Percentiles rank a stretch among this genome's conserved stretches.
These are phyloP conservation scores for Prolemur simus DNA, from an alignment of 2,113 vertebrate genomes.

Conservation along the genomic window DNA sequence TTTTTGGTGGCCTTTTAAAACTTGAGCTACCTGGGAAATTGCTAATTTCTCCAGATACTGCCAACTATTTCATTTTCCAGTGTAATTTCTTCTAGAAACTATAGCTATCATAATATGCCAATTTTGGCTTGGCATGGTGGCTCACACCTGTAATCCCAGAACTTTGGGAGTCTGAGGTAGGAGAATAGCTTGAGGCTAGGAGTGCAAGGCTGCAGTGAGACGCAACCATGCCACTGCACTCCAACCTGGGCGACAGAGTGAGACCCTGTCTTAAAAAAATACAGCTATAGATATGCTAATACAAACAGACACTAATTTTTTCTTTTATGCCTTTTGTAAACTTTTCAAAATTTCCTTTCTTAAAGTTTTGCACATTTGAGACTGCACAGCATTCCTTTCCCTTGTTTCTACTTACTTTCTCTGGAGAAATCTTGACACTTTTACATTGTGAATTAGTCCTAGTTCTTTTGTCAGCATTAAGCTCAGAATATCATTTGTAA, in stretches of 20 bases:
- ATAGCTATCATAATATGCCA: neutral
- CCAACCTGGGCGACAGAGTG: too few relatives aligned
- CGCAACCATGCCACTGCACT: too few relatives aligned
- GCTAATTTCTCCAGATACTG: neutral
- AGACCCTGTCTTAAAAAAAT: too few relatives aligned
- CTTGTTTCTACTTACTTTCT: neutral
- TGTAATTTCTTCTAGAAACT: constrained; percentile 27
- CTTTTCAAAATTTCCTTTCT: constrained; percentile 28
- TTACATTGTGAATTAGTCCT: constrained; percentile 13
- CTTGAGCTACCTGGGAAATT: neutral
- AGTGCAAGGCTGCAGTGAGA: too few relatives aligned
- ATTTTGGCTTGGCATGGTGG: too few relatives aligned
- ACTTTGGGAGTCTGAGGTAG: too few relatives aligned
- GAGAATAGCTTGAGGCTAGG: too few relatives aligned
- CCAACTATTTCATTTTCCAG: neutral
- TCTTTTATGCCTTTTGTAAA: neutral
- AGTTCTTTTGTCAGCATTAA: neutral
- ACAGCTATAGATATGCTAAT: too few relatives aligned
- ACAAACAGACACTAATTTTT: neutral
- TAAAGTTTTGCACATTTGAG: constrained; percentile 26
- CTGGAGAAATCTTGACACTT: constrained; percentile 4
- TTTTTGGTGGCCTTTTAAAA: neutral
- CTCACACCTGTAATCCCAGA: too few relatives aligned
- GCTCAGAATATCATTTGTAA: neutral
- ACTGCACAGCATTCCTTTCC: neutral